Base-by-base conservation (phyloP, 2,113 vertebrate species). In the Chaenogobius annularis region DNA sequence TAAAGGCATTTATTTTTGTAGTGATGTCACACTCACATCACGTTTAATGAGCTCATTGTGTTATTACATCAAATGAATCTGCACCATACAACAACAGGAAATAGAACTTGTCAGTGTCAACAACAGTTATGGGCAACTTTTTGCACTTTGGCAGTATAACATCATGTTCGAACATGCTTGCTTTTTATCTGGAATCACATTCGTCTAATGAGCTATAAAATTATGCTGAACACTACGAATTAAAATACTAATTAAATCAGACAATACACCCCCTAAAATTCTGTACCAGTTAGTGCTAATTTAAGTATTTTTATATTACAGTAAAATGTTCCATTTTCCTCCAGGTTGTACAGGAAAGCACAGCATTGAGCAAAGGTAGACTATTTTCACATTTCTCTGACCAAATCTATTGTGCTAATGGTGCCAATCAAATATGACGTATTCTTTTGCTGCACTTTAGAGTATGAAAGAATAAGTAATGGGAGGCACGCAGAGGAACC, bases 311-410 rank as follows among this genome's bases (percentile, higher is more conserved):
- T 50, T 50, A 50, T 50, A 50, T 50, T 50, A 17, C 5, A 19
- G 9, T 55, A 20, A n/a, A 55, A 22, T 55, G 52, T 55, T 15
- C 9, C 10, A 31, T 26, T 59, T 59, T 15, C 12, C 5, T 85
- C 14, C 68, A 91, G 88, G 13, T 0, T 67, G 19, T 56, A 3
- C 67, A 56, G 56, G 31, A 72, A 1, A 71, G 9, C 35, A 78
- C 74, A n/a, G 44, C 70, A 1, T 75, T 83, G 26, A 82, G 77
- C 22, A 83, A 77, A 90, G 90, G 90, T 90, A 78, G 46, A 19
- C 37, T 67, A 3, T 46, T 44, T 23, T 74, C 2, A 31, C 13
- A 63, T 43, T 19, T 40, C 13, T 63, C 1, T 62, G 13, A 58
- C 73, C 10, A 75, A 12, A 22, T 37, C 1, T 46, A 43, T 3